Conservation (phyloP, 2,888 invertebrate genomes). For the Conistra vaccinii region DNA sequence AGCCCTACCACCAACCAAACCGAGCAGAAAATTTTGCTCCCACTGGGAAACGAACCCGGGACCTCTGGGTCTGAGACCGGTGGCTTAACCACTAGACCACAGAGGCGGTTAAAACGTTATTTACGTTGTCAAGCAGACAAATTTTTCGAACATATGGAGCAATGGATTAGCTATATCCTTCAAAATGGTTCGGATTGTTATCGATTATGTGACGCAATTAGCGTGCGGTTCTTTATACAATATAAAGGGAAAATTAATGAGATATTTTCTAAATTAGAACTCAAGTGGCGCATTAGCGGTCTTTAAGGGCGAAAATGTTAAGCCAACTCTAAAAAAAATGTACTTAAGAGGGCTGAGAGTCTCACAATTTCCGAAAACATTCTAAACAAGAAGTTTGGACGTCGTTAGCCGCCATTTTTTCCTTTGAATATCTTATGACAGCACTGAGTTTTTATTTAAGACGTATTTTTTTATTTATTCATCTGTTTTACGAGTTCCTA, state of each 20-base stretch:
- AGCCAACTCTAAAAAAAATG: conserved; percentile 15
- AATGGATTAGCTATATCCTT: no score
- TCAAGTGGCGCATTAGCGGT: conserved; percentile 39
- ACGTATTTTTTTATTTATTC: conserved; percentile 53
- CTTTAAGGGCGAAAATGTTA: conserved; percentile 30
- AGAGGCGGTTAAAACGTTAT: no score
- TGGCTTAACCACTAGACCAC: no score
- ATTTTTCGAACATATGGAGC: no score
- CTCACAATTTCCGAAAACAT: conserved; percentile 55
- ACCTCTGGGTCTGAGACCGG: no score
- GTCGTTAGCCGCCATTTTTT: conserved; percentile 53
- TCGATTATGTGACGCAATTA: no score
- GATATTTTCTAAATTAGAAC: conserved; percentile 11
- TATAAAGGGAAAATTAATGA: not conserved
- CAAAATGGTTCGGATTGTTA: no score
- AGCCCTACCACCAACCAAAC: no score
- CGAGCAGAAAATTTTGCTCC: no score
- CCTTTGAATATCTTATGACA: conserved; percentile 63
- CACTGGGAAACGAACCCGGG: no score
- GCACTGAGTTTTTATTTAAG: conserved; percentile 30
- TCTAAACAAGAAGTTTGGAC: conserved; percentile 47
- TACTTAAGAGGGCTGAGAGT: conserved; percentile 17
- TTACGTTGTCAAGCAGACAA: no score
- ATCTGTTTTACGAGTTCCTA: conserved; percentile 38
- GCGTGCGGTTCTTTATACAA: not conserved